phyloP scores from a whole-genome alignment of 2,113 vertebrate genomes.

The Candoia aspera region DNA sequence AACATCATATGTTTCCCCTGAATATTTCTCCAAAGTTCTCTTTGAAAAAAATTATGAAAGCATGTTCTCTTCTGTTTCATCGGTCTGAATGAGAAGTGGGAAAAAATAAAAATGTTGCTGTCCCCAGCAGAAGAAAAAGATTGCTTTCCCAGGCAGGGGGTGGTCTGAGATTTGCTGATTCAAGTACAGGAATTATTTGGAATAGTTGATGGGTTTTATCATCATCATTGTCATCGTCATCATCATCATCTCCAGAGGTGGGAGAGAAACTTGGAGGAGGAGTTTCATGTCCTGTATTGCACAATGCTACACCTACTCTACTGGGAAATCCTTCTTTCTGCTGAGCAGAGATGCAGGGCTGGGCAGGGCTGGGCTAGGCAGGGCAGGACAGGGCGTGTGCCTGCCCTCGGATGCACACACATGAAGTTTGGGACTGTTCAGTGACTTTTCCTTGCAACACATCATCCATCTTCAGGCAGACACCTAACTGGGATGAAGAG shows the following conservation, averaged over 20 bases:
- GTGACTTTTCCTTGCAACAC: constrained; percentile 3
- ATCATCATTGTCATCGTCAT: neutral
- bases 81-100: neutral
- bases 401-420: constrained; percentile 5
- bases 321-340: neutral
- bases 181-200: neutral
- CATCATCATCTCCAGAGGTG: neutral
- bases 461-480: neutral
- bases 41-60: neutral
- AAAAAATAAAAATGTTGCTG: neutral
- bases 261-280: neutral
- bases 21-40: neutral
- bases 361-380: too few relatives aligned
- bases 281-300: constrained; percentile 35
- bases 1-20: neutral
- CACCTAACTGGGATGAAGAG: too few relatives aligned
- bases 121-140: neutral
- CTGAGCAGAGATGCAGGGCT: neutral
- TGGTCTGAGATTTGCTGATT: constrained; percentile 16
- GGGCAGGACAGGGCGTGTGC: constrained; percentile 21
- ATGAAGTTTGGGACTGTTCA: neutral
- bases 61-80: neutral
- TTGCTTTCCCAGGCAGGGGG: neutral
- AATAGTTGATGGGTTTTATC: neutral
- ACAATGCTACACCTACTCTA: neutral